Conservation (phyloP, 2,113 vertebrate genomes). For the Otis tarda region DNA sequence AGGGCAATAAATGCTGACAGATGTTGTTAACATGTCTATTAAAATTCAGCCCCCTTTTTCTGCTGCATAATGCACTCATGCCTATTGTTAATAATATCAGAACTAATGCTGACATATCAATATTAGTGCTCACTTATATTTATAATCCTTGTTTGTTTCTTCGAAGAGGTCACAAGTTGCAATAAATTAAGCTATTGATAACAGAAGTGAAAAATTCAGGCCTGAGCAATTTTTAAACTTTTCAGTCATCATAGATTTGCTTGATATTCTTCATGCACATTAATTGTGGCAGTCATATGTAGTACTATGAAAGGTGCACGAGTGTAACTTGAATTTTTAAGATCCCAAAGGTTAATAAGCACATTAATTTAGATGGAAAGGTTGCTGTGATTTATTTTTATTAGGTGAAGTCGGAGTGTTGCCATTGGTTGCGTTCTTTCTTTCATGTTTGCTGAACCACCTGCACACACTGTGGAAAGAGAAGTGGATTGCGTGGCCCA, state of each 20-base stretch:
- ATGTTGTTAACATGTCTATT: constrained; percentile 64
- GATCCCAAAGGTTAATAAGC: constrained; percentile 17
- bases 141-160: neutral
- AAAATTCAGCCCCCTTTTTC: constrained; percentile 54
- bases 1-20: constrained; percentile 55
- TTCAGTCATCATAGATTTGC: neutral
- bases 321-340: constrained; percentile 13
- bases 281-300: neutral
- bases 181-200: neutral
- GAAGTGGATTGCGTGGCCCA: neutral
- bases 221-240: neutral
- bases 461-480: neutral
- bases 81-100: constrained; percentile 28
- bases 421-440: neutral
- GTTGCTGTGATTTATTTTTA: constrained; percentile 24
- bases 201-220: neutral
- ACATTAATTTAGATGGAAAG: neutral
- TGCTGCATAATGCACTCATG: neutral
- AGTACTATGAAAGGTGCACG: neutral
- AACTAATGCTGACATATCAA: neutral
- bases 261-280: neutral
- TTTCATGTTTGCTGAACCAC: neutral
- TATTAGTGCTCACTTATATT: neutral
- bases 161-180: neutral
- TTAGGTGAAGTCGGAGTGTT: neutral